Evolutionary conservation across 2,797 vertebrate species (phyloP), one percentile per base, ranked within the genome.

Genomic region (Danio tinwini): DNA sequence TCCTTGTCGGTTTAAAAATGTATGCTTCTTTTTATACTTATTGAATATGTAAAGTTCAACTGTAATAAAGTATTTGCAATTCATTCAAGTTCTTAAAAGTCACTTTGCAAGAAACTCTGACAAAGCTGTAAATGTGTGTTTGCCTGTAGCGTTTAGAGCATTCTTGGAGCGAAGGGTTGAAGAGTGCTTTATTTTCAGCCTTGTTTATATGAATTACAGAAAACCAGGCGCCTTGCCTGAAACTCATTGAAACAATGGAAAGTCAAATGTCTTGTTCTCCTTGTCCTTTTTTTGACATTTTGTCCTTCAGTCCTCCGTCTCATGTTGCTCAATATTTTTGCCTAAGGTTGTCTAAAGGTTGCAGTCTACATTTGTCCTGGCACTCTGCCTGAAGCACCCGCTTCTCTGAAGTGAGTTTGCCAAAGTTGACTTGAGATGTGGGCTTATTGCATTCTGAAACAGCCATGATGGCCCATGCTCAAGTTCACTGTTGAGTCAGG

Each of bases 161-260:
- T 49, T 61, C 9, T 61, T 42, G 29, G 42, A 45, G 42, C 0
- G 10, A n/a, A 58, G 11, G 4, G 42, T 21, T 29, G 29, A 70
- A 47, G 21, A 67, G 2, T 17, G 56, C 39, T 74, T 50, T 39
- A 74, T 74, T 74, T 74, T 39, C 21, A 49, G 4, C 16, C 29
- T 62, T 62, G 58, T 74, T 74, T 47, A 44, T 71, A 69, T n/a
- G 14, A 61, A 47, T 73, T 37, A 61, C 9, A 73, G 71, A 47
- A 50, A 44, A 16, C 56, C 50, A 12, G 65, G 37, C n/a, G 17
- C 58, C 37, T 52, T 29, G n/a, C 37, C 45, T 59, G 2, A 39
- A 59, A 61, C 55, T 78, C 56, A 10, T 62, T 61, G 37, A 70
- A 70, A 62, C 65, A 70, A 61, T 70, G 55, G 37, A 49, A 61